Evolutionary conservation across 2,888 invertebrate genomes (phyloP).

Genomic region (Rhogogaster chlorosoma): DNA sequence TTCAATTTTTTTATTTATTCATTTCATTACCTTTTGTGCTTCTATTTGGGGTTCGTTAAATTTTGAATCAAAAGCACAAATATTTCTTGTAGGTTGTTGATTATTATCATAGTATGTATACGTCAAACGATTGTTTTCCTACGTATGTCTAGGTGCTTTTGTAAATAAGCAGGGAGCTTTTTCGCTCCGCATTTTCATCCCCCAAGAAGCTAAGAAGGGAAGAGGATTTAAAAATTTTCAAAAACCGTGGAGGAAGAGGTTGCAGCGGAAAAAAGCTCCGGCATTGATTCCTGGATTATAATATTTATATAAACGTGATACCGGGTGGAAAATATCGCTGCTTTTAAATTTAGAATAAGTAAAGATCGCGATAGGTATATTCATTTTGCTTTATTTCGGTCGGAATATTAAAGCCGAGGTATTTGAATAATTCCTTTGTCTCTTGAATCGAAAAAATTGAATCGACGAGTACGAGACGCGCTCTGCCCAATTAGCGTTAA

Average conservation of each 20-base stretch:
- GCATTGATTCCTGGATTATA: no score
- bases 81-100: neutral
- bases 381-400: neutral
- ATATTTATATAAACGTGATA: no score
- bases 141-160: neutral
- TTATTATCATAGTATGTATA: neutral
- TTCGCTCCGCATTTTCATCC: neutral
- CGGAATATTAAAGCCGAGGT: slow-evolving; percentile 41
- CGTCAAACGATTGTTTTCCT: slow-evolving; percentile 16
- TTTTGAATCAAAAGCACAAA: neutral
- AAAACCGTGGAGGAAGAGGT: neutral
- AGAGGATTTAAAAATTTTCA: neutral
- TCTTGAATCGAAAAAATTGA: slow-evolving; percentile 66
- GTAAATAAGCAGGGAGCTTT: slow-evolving; percentile 8
- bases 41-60: slow-evolving; percentile 5
- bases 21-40: neutral
- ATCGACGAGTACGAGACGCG: slow-evolving; percentile 36
- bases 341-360: no score
- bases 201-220: neutral
- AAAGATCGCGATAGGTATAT: neutral
- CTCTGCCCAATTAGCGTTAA: slow-evolving; percentile 74
- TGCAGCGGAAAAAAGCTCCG: no score
- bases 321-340: no score
- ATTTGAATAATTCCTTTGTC: slow-evolving; percentile 72
- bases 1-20: neutral